Percentiles rank a stretch among this genome's conserved stretches.
phyloP scores from a whole-genome alignment of 2,113 vertebrate genomes.

The Pipa parva region DNA sequence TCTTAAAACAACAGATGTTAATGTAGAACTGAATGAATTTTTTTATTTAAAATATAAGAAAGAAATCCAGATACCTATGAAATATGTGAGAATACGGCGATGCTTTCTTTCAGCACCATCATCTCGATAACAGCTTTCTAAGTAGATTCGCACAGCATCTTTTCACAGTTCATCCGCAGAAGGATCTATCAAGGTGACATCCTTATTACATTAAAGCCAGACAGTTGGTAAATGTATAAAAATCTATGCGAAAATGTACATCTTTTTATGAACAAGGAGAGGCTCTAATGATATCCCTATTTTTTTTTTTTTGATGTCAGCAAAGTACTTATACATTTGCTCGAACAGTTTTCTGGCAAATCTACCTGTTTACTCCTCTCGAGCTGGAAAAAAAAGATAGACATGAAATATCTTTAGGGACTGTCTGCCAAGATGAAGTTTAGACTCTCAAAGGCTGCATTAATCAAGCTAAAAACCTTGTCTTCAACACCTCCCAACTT shows the following conservation, averaged over 20 bases:
- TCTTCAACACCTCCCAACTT: slow-evolving; percentile 53
- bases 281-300: slow-evolving; percentile 28
- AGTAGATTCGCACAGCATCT: slow-evolving; percentile 20
- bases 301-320: slow-evolving; percentile 40
- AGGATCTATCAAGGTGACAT: slow-evolving; percentile 4
- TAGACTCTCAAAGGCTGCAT: slow-evolving; percentile 46
- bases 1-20: no score
- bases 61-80: no score
- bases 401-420: slow-evolving; percentile 32
- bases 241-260: slow-evolving; percentile 4
- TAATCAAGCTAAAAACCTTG: slow-evolving; percentile 53
- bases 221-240: slow-evolving; percentile 23
- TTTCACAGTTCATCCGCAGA: slow-evolving; percentile 24
- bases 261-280: slow-evolving; percentile 29
- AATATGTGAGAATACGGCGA: slow-evolving; percentile 14
- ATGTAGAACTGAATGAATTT: no score
- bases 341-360: slow-evolving; percentile 34
- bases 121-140: slow-evolving; percentile 3
- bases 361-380: slow-evolving; percentile 28
- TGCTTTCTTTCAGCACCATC: not conserved
- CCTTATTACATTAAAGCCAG: slow-evolving; percentile 27
- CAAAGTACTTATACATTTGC: slow-evolving; percentile 26
- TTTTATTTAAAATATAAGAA: no score
- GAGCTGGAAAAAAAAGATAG: slow-evolving; percentile 6
- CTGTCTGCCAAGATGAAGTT: slow-evolving; percentile 42